A percentile compares a stretch with the other conserved stretches of the same genome.
These are phyloP conservation scores for Astreopora myriophthalma DNA, from an alignment of 64 coral and sea anemone genomes.

Conservation along the genomic window DNA sequence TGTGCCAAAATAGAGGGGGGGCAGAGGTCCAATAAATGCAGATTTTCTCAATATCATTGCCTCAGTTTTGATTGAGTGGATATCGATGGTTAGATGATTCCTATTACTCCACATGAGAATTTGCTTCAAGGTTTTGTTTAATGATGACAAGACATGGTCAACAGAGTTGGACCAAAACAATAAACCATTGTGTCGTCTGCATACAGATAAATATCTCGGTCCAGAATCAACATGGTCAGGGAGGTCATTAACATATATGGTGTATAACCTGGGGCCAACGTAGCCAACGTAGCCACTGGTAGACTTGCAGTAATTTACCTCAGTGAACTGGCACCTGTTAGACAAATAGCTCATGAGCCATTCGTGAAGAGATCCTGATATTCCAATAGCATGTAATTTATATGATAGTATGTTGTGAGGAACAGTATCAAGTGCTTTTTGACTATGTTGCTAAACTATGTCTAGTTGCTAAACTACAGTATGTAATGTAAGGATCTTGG, in stretches of 20 bases:
- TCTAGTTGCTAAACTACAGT: no score
- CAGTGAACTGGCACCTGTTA: background rate
- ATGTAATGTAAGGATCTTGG: no score
- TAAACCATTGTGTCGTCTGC: background rate
- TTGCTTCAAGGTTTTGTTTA: background rate
- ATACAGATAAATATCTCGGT: background rate
- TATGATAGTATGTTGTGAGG: background rate
- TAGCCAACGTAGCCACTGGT: background rate
- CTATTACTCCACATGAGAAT: background rate
- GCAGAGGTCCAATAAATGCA: background rate
- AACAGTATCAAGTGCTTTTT: constrained; percentile 15
- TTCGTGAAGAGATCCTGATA: background rate
- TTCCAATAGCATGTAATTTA: constrained; percentile 12
- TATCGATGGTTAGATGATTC: background rate
- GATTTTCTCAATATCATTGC: background rate
- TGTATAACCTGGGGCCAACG: background rate
- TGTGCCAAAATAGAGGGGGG: background rate
- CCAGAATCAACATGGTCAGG: background rate
- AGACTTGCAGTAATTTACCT: background rate
- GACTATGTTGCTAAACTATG: no score
- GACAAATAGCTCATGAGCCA: constrained; percentile 12
- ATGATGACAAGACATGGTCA: background rate
- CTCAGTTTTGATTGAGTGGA: background rate
- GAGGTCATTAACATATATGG: background rate
- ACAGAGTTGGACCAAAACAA: background rate